Percentiles rank a stretch among this genome's conserved stretches.
Conservation (phyloP, 1,140 invertebrate genomes). For the Camponotus floridanus region DNA sequence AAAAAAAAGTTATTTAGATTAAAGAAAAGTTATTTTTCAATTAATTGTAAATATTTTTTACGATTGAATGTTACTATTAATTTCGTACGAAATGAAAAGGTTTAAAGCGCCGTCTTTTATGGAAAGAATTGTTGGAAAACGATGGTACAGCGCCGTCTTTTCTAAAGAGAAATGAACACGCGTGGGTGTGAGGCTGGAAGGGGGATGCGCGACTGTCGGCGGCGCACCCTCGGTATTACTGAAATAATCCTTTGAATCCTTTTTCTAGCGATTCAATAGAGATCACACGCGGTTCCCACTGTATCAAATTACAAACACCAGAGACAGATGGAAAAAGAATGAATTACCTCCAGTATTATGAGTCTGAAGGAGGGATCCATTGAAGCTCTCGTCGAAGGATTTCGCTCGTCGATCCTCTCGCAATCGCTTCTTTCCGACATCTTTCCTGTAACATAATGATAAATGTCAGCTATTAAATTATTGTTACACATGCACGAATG, state of each 20-base stretch:
- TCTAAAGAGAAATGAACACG: background rate
- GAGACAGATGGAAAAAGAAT: slow-evolving; percentile 65
- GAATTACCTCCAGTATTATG: slow-evolving; percentile 69
- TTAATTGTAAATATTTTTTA: background rate
- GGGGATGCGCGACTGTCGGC: slow-evolving; percentile 59
- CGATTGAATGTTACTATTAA: background rate
- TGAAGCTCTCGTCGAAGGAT: slow-evolving; percentile 73
- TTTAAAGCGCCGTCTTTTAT: background rate
- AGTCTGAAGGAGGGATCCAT: slow-evolving; percentile 76
- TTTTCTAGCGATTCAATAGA: slow-evolving; percentile 80
- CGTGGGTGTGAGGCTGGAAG: background rate
- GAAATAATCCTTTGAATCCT: slow-evolving; percentile 81
- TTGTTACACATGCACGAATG: no score
- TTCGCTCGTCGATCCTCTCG: slow-evolving; percentile 66
- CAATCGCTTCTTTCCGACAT: slow-evolving; percentile 52
- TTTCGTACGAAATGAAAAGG: background rate
- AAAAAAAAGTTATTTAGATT: no score
- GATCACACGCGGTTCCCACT: slow-evolving; percentile 84
- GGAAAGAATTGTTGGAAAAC: background rate
- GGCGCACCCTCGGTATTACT: slow-evolving; percentile 70
- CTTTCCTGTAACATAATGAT: background rate
- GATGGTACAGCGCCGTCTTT: background rate
- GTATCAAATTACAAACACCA: slow-evolving; percentile 82
- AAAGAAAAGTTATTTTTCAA: no score
- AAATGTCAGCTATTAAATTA: no score